Evolutionary conservation across 1,140 invertebrate species (phyloP).

Genomic region (Drosophila punjabiensis): DNA sequence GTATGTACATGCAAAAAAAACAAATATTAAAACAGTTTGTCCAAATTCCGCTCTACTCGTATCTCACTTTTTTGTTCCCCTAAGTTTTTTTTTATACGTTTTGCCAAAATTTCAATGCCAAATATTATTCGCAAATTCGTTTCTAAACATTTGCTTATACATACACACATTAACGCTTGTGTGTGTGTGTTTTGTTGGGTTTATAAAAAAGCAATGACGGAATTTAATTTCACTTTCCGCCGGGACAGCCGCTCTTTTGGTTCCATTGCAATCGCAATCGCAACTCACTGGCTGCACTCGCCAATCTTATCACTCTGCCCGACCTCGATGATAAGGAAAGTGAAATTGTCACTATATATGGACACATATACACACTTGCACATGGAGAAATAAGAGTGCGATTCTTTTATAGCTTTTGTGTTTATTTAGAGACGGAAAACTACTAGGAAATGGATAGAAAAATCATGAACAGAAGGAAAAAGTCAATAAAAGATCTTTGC

Average conservation of each 20-base stretch:
- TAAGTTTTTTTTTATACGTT: constrained; percentile 18
- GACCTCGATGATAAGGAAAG: constrained; percentile 77
- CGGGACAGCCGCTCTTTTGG: not conserved
- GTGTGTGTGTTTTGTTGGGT: constrained; percentile 1
- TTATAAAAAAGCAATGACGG: constrained; percentile 67
- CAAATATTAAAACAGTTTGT: constrained; percentile 75
- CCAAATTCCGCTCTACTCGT: constrained; percentile 44
- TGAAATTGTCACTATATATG: constrained; percentile 57
- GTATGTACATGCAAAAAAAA: constrained; percentile 11
- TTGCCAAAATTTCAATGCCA: constrained; percentile 70
- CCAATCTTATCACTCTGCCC: constrained; percentile 66
- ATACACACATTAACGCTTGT: constrained; percentile 1
- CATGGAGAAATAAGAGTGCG: not conserved
- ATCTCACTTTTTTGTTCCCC: constrained; percentile 33
- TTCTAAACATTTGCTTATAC: constrained; percentile 23
- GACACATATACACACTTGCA: not conserved
- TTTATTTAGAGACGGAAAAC: not conserved
- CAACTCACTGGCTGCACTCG: constrained; percentile 61
- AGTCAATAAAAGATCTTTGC: not conserved
- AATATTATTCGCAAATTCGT: constrained; percentile 56
- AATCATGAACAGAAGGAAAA: not conserved
- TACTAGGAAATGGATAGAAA: not conserved
- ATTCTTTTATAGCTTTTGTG: not conserved
- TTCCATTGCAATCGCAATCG: constrained; percentile 52
- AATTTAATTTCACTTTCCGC: constrained; percentile 54